Evolutionary conservation across 2,888 invertebrate species (phyloP), one percentile per base, ranked within the genome.

Genomic region (Cheilosia urbana): DNA sequence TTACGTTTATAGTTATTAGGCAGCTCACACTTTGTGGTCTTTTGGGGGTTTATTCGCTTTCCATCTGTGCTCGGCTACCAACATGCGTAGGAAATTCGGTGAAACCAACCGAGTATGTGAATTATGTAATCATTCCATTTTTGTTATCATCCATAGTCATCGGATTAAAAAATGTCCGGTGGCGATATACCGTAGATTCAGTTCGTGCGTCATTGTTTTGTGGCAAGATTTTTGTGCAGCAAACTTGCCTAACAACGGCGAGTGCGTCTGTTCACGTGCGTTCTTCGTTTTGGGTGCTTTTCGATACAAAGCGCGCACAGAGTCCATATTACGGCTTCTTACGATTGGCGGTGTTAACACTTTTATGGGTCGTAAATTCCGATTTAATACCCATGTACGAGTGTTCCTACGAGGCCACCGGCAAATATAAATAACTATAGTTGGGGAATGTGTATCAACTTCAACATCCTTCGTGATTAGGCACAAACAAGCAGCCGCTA

Each of bases 341-440:
- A 72, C 57, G 85, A 77, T 85, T 81, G 85, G 57, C 58, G 49
- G 76, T 81, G 81, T 81, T 85, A 77, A 85, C 81, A 72, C 62
- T 76, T 85, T 85, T 80, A 85, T 81, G 85, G 76, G 24, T 81
- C 85, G 76, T 85, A 85, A 85, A 85, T 72, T 76, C 24, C 19
- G 49, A 71, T 63, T 60, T 77, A 62, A 72, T 65, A 72, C 55
- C 30, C 66, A 17, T 30, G 17, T 72, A 60, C 45, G 13, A 51
- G 60, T 30, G 65, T 42, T 42, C 3, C 27, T 34, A 21, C 4
- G 13, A 19, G 15, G 5, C 21, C 13, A 40, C 19, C 49, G 30
- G n/a, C 24, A 9, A 30, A 40, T 58, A 62, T 65, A 51, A 57
- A 42, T 53, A 40, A 9, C 15, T 15, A 13, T 15, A 37, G 71